Evolutionary conservation across 37 sponge, comb jelly and placozoan species (phyloP), one percentile per base, ranked within the genome.

Genomic region (Crambe crambe): DNA sequence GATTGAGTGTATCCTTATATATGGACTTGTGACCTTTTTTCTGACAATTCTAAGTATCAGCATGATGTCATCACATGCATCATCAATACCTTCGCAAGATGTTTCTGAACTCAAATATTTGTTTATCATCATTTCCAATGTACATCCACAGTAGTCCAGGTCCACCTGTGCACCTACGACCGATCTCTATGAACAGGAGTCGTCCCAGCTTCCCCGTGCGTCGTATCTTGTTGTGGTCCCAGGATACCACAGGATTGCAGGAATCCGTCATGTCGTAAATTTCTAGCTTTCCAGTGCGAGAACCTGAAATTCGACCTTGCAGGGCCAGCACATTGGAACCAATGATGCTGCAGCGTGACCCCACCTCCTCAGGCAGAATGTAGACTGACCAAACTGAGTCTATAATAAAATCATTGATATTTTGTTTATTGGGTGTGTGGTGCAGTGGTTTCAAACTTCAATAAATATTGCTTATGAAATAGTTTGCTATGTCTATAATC

Each of bases 111-210:
- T 75, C 56, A 17, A 40, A 27, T 0, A 85, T 37, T 12, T 67
- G 67, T 5, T 32, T 72, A 0, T 83, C 68, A 17, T 74, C 34
- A 4, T 54, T 37, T 42, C 82, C 88, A 10, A 79, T 70, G 60
- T 74, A 91, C 83, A 91, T 82, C 91, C 91, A 91, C 80, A 91
- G 74, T 0, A 91, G 75, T 1, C 91, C 91, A 15, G 91, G 87
- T 0, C 91, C 91, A 67, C 82, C 82, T 26, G 10, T 18, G 65
- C 91, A 91, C 47, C 91, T 41, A 17, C 91, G 79, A 3, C 91
- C 91, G 32, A 86, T 86, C 74, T 91, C 91, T 4, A 91, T 58
- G 38, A 91, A 91, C 18, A 91, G 82, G n/a, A 91, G 76, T 42
- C 83, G 80, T 8, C 91, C 91, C 12, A 76, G 77, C 67, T 86